Conservation (phyloP, 2,113 vertebrate genomes). For the Amphiprion ocellaris region DNA sequence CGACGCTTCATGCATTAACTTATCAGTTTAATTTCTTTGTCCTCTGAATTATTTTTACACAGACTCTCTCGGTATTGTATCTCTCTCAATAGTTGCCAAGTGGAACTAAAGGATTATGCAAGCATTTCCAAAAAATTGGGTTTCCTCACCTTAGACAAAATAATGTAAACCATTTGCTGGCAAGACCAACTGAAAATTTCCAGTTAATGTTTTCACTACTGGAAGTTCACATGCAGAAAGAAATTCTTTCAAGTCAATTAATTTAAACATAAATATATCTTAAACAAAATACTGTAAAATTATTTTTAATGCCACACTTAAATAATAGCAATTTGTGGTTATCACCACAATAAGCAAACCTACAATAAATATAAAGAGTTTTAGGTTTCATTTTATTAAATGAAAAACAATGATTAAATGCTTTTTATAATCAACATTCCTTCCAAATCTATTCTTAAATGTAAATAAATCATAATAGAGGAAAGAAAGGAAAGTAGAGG, state of each 20-base stretch:
- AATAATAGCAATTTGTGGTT: neutral
- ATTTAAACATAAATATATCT: neutral
- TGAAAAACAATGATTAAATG: neutral
- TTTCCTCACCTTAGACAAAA: constrained; percentile 53
- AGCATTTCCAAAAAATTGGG: constrained; percentile 44
- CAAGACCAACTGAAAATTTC: neutral
- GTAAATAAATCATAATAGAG: neutral
- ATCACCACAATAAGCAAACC: neutral
- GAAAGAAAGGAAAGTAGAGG: neutral
- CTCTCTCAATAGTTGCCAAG: constrained; percentile 84
- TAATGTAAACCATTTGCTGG: constrained; percentile 31
- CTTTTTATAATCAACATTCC: no score
- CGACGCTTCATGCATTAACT: constrained; percentile 62
- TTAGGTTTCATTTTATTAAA: constrained; percentile 1
- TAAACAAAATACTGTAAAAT: neutral
- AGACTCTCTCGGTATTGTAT: constrained; percentile 79
- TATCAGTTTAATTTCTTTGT: constrained; percentile 83
- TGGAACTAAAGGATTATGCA: constrained; percentile 88
- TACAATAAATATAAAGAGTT: neutral
- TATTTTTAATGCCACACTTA: neutral
- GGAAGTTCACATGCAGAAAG: neutral
- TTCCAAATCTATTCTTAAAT: neutral
- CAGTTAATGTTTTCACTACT: neutral
- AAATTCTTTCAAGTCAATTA: neutral
- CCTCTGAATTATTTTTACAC: constrained; percentile 77